Percentiles rank a stretch among this genome's conserved stretches.
These are phyloP conservation scores for Oncorhynchus gorbuscha DNA, from an alignment of 2,113 vertebrate genomes.

Conservation along the genomic window DNA sequence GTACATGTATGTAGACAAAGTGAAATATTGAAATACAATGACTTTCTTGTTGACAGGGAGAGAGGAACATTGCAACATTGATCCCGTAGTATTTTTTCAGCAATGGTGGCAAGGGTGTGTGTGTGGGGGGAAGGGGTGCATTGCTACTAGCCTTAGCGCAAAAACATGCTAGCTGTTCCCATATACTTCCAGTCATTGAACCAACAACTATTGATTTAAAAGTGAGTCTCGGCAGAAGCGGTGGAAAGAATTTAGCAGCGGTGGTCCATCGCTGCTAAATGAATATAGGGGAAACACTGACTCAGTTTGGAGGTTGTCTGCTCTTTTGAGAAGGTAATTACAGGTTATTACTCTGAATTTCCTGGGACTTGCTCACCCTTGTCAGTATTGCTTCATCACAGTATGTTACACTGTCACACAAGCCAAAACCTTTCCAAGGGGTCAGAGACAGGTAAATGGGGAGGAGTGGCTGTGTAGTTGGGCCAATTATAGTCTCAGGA, in stretches of 20 bases:
- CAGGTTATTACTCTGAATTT: constrained; percentile 22
- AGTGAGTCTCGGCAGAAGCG: too few relatives aligned
- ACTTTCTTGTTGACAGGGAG: constrained; percentile 3
- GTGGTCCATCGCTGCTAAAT: too few relatives aligned
- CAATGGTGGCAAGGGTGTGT: too few relatives aligned
- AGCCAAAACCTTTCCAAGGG: constrained; percentile 28
- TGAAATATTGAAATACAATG: constrained; percentile 34
- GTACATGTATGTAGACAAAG: not conserved
- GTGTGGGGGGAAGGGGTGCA: too few relatives aligned
- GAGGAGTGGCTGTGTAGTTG: constrained; percentile 16
- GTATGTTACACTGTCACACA: constrained; percentile 30
- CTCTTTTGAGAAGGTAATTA: constrained; percentile 31
- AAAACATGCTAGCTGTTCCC: too few relatives aligned
- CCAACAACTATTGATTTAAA: too few relatives aligned
- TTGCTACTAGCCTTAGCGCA: too few relatives aligned
- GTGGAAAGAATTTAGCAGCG: too few relatives aligned
- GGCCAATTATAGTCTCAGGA: constrained; percentile 62
- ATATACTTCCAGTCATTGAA: too few relatives aligned
- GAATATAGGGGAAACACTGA: too few relatives aligned
- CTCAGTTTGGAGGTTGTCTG: not conserved
- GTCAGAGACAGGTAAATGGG: constrained; percentile 66
- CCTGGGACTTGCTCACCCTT: constrained; percentile 17
- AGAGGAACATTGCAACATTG: not conserved
- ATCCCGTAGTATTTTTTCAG: too few relatives aligned
- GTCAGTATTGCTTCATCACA: constrained; percentile 21